Conservation (phyloP, 2,888 invertebrate genomes). For the Ormyrus thymus region DNA sequence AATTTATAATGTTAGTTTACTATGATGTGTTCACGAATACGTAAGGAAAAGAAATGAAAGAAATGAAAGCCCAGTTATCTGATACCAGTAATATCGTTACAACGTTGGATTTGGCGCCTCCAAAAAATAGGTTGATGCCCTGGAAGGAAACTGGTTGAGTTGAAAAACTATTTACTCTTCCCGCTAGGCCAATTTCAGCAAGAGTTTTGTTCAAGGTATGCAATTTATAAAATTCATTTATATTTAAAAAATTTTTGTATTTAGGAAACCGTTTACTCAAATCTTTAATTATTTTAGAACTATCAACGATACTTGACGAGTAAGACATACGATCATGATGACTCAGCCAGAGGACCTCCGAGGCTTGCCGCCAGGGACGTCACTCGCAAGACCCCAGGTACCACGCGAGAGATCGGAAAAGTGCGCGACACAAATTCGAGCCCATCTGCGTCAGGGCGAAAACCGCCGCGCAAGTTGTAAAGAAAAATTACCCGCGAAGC, state of each 20-base stretch:
- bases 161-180: slow-evolving; percentile 94
- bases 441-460: too few relatives aligned
- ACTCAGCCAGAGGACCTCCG: too few relatives aligned
- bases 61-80: slow-evolving; percentile 98
- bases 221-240: neutral
- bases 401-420: too few relatives aligned
- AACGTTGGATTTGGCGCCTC: slow-evolving; percentile 96
- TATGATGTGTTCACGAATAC: slow-evolving; percentile 81
- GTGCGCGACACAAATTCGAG: too few relatives aligned
- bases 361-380: too few relatives aligned
- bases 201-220: slow-evolving; percentile 86
- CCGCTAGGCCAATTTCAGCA: slow-evolving; percentile 92
- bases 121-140: slow-evolving; percentile 97
- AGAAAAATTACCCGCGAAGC: too few relatives aligned
- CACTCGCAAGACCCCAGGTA: too few relatives aligned
- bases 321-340: slow-evolving; percentile 85
- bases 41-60: too few relatives aligned
- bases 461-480: too few relatives aligned
- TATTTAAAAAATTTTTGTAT: slow-evolving; percentile 34
- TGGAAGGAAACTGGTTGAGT: slow-evolving; percentile 99
- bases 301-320: slow-evolving; percentile 91
- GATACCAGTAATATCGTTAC: slow-evolving; percentile 98
- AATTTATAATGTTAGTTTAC: slow-evolving; percentile 84
- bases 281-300: slow-evolving; percentile 76
- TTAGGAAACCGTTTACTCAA: slow-evolving; percentile 43